Evolutionary conservation across 1,140 invertebrate genomes (phyloP).

Genomic region (Drosophila littoralis): DNA sequence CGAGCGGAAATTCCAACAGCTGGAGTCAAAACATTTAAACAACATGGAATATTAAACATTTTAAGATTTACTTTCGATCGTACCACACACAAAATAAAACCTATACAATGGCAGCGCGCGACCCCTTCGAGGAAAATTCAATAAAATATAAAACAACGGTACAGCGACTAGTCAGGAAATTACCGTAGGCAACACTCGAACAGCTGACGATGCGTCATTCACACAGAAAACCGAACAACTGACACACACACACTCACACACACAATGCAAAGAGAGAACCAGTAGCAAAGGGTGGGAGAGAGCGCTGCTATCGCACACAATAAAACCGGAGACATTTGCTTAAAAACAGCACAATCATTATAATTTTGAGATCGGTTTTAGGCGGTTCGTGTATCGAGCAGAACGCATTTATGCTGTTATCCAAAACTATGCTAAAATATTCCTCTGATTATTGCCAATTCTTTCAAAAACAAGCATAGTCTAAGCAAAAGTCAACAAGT

Average conservation of each 20-base stretch:
- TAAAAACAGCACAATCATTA: constrained; percentile 10
- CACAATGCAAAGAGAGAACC: constrained; percentile 36
- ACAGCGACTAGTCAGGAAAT: constrained; percentile 55
- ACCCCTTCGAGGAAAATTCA: constrained; percentile 66
- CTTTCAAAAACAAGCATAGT: background rate
- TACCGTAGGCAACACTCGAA: constrained; percentile 56
- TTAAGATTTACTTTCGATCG: constrained; percentile 13
- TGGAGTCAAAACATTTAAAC: background rate
- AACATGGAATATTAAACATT: background rate
- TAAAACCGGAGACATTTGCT: constrained; percentile 32
- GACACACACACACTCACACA: constrained; percentile 9
- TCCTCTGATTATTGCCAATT: too few species aligned
- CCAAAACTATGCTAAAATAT: background rate
- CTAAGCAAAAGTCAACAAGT: constrained; percentile 39
- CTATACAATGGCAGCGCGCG: constrained; percentile 8
- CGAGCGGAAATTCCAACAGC: constrained; percentile 14
- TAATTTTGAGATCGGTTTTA: background rate
- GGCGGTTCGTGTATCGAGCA: too few species aligned
- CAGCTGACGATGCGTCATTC: constrained; percentile 81
- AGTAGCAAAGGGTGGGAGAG: constrained; percentile 33
- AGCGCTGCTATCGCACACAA: constrained; percentile 17
- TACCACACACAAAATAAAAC: constrained; percentile 4
- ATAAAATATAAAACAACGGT: constrained; percentile 77
- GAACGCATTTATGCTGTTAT: background rate
- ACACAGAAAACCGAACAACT: constrained; percentile 31